Evolutionary conservation across 2,113 vertebrate species (phyloP).

Genomic region (Urocitellus parryii): DNA sequence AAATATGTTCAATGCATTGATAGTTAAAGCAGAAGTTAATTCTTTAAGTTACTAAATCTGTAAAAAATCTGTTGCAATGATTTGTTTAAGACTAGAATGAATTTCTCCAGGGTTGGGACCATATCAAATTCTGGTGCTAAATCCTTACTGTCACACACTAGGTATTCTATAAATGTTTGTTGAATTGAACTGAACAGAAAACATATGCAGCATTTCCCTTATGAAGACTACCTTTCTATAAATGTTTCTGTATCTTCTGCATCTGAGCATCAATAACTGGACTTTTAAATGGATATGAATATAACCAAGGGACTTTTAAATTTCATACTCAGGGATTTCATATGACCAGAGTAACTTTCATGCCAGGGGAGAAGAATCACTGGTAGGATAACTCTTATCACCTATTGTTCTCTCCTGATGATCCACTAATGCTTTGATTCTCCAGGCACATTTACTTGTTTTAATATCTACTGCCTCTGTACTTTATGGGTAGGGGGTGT

Average conservation of each 20-base stretch:
- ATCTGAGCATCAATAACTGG: conserved; percentile 4
- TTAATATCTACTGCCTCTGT: background rate
- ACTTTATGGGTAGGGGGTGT: background rate
- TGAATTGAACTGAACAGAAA: background rate
- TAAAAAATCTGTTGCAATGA: conserved; percentile 2
- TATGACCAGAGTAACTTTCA: background rate
- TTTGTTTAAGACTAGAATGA: background rate
- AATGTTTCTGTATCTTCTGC: background rate
- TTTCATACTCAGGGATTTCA: background rate
- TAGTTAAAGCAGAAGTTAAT: conserved; percentile 56
- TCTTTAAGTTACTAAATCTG: background rate
- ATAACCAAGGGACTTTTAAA: background rate
- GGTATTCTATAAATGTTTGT: background rate
- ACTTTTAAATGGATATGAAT: background rate
- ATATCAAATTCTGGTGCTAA: conserved; percentile 1
- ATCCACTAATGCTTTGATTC: background rate
- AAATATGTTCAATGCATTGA: background rate
- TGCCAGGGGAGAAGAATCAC: background rate
- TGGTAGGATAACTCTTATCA: background rate
- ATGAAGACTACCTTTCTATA: background rate
- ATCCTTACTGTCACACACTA: background rate
- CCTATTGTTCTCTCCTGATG: background rate
- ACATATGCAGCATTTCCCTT: background rate
- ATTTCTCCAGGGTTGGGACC: background rate
- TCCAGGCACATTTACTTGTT: background rate